These are phyloP conservation scores for Alca torda DNA, from an alignment of 2,797 vertebrate genomes.

Conservation along the genomic window DNA sequence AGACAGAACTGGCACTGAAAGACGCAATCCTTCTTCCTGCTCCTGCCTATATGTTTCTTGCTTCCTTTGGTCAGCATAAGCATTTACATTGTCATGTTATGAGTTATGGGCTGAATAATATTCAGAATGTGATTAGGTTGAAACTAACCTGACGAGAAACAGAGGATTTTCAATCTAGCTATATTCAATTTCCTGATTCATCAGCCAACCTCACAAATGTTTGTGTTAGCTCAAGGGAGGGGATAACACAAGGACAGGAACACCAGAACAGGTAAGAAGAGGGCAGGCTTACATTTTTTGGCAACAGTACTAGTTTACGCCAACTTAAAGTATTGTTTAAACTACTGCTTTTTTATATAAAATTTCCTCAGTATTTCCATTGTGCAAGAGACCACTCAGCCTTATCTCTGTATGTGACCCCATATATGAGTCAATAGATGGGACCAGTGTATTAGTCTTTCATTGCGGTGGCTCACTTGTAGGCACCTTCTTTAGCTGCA, in stretches of 20 bases:
- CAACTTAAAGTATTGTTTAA: not conserved
- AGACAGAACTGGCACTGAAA: not conserved
- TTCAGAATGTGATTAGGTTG: slow-evolving; percentile 4
- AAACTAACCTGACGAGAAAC: not conserved
- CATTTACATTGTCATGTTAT: not conserved
- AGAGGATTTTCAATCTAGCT: not conserved
- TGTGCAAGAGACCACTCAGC: not conserved
- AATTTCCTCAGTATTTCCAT: not conserved
- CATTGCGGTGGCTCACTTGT: not conserved
- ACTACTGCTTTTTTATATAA: not conserved
- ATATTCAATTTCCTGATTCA: not conserved
- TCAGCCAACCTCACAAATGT: not conserved
- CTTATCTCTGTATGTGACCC: not conserved
- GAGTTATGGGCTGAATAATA: not conserved
- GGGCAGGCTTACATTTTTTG: not conserved
- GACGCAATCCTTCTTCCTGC: not conserved
- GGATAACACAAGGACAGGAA: not conserved
- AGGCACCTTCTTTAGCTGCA: not conserved
- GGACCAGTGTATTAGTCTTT: not conserved
- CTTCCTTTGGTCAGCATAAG: not conserved
- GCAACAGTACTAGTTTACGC: not conserved
- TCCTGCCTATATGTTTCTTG: not conserved
- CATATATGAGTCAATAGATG: not conserved
- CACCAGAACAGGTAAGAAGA: not conserved
- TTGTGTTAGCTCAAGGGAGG: not conserved